A percentile compares a stretch with the other conserved stretches of the same genome.
Evolutionary conservation across 1,140 invertebrate genomes (phyloP).

Genomic region (Diachasma alloeum): DNA sequence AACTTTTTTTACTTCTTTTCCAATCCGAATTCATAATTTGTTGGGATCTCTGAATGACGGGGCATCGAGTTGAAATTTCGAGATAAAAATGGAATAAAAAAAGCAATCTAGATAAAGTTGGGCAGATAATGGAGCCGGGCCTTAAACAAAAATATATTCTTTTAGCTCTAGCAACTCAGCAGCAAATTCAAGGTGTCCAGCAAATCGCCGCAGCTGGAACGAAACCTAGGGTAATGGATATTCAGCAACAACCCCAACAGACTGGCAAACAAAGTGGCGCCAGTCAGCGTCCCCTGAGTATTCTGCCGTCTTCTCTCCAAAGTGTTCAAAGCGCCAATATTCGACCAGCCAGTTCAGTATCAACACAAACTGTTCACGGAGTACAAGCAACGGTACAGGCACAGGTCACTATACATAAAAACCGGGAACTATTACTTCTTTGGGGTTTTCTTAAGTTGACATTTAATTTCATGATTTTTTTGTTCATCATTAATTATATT

Average conservation of each 20-base stretch:
- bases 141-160: too few relatives aligned
- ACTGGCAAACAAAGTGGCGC: slow-evolving; percentile 63
- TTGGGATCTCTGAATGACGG: too few relatives aligned
- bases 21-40: too few relatives aligned
- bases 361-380: slow-evolving; percentile 78
- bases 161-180: slow-evolving; percentile 63
- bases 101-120: too few relatives aligned
- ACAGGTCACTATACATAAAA: slow-evolving; percentile 13
- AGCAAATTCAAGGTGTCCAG: slow-evolving; percentile 65
- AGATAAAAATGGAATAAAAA: too few relatives aligned
- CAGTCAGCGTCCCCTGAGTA: slow-evolving; percentile 70
- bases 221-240: slow-evolving; percentile 66
- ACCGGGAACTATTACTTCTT: neutral
- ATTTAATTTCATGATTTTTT: neutral
- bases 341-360: slow-evolving; percentile 78
- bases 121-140: too few relatives aligned
- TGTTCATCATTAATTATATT: neutral
- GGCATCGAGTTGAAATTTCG: too few relatives aligned
- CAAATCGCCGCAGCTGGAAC: slow-evolving; percentile 55
- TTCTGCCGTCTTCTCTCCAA: slow-evolving; percentile 70
- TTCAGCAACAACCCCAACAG: slow-evolving; percentile 65
- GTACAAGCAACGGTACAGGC: slow-evolving; percentile 68
- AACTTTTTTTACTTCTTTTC: too few relatives aligned
- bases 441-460: slow-evolving; percentile 13
- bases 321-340: slow-evolving; percentile 67